phyloP scores from a whole-genome alignment of 2,888 invertebrate species.

The Sarcophaga carnaria region DNA sequence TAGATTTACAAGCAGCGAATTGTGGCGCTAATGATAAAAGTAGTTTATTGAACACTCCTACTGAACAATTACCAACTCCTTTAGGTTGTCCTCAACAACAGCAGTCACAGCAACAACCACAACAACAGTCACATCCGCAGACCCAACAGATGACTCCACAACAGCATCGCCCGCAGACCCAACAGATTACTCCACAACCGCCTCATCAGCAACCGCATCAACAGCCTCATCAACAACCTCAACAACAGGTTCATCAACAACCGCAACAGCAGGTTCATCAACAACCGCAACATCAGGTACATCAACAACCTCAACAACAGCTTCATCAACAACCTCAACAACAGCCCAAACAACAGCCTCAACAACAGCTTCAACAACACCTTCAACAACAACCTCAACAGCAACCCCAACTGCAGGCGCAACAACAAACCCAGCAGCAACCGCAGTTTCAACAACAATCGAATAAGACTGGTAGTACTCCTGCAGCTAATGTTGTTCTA shows the following conservation, averaged over 20 bases:
- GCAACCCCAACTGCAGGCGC: not conserved
- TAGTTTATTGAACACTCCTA: constrained; percentile 76
- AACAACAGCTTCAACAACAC: constrained; percentile 39
- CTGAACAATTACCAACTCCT: constrained; percentile 71
- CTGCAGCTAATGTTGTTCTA: constrained; percentile 31
- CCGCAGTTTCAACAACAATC: constrained; percentile 36
- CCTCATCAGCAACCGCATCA: no score
- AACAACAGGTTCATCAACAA: constrained; percentile 39
- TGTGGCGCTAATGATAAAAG: constrained; percentile 67
- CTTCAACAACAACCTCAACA: constrained; percentile 28
- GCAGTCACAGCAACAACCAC: not conserved
- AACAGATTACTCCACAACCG: no score
- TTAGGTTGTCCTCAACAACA: constrained; percentile 31
- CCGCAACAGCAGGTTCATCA: not conserved
- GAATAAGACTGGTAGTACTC: not conserved
- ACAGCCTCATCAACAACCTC: not conserved
- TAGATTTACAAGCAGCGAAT: constrained; percentile 52
- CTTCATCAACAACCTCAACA: constrained; percentile 39
- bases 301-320: not conserved
- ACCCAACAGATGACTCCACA: no score
- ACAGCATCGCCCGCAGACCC: no score
- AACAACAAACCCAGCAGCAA: constrained; percentile 38
- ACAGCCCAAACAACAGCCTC: constrained; percentile 14
- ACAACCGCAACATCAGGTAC: not conserved
- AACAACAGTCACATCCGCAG: not conserved